These are phyloP conservation scores for Rhodeus uyekii DNA, from an alignment of 2,797 vertebrate genomes.

Conservation along the genomic window DNA sequence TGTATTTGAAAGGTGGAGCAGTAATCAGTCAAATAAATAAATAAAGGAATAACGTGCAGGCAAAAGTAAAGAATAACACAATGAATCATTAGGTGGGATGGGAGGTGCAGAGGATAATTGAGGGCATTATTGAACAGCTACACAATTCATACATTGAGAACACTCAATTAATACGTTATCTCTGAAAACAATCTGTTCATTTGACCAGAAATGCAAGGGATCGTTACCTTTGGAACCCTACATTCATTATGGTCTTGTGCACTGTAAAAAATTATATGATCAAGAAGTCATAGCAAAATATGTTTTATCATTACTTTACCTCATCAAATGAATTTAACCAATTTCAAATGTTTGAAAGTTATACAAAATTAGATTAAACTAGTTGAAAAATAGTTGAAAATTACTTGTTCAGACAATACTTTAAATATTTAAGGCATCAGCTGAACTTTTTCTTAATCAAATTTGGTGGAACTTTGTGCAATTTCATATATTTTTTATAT, in stretches of 20 bases:
- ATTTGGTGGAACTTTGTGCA: too few relatives aligned
- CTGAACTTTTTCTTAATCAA: neutral
- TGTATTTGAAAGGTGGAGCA: constrained; percentile 24
- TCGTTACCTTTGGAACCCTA: neutral
- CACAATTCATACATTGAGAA: neutral
- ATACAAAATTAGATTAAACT: neutral
- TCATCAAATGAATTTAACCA: neutral
- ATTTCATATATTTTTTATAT: neutral
- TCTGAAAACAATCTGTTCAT: constrained; percentile 3
- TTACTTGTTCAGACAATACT: neutral
- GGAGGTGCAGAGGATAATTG: constrained; percentile 20
- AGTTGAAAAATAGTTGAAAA: neutral
- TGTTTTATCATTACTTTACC: neutral
- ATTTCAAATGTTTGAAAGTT: neutral
- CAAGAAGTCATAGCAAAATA: neutral
- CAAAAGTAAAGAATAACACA: neutral
- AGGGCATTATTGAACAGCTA: constrained; percentile 10
- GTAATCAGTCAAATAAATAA: constrained; percentile 42
- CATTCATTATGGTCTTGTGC: neutral
- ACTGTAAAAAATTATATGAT: neutral
- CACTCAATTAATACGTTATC: constrained; percentile 5
- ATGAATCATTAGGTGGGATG: constrained; percentile 23
- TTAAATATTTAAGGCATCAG: neutral
- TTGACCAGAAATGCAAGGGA: neutral
- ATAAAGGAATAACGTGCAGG: constrained; percentile 12